phyloP scores from a whole-genome alignment of 2,113 vertebrate species.

The Anolis carolinensis region DNA sequence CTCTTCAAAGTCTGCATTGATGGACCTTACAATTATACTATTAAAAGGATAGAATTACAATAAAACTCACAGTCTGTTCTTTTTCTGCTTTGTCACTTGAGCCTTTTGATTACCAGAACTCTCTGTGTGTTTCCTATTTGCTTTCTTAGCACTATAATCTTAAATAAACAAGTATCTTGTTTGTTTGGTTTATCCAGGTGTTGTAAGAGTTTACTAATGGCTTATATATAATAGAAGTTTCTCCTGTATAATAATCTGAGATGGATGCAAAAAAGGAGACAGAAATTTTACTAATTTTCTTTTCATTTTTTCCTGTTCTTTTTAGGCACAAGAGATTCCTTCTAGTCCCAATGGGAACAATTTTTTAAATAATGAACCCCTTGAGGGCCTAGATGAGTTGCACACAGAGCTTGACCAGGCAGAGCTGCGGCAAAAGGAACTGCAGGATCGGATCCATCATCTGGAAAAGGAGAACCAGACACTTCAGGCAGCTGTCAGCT shows the following conservation, averaged over 20 bases:
- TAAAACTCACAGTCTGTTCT: neutral
- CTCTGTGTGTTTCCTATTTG: neutral
- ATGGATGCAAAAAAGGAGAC: neutral
- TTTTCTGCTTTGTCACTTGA: neutral
- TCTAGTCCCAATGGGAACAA: slow-evolving; percentile 81
- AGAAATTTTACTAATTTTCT: neutral
- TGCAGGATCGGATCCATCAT: slow-evolving; percentile 79
- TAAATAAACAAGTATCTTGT: neutral
- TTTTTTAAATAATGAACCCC: slow-evolving; percentile 78
- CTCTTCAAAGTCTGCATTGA: neutral
- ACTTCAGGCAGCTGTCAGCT: slow-evolving; percentile 69
- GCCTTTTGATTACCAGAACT: neutral
- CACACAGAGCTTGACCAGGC: slow-evolving; percentile 89
- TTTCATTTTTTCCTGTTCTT: neutral
- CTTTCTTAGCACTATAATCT: neutral
- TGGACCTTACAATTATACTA: neutral
- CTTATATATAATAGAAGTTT: neutral
- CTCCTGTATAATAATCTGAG: neutral
- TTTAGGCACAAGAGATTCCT: slow-evolving; percentile 82
- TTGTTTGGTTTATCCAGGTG: neutral
- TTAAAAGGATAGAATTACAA: neutral
- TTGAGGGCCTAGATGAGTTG: slow-evolving; percentile 85
- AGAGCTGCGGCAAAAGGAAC: slow-evolving; percentile 84
- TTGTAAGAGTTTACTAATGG: neutral
- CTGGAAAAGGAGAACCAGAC: slow-evolving; percentile 86